These are phyloP conservation scores for Saguinus imperator DNA, from an alignment of 2,113 vertebrate genomes.

Conservation along the genomic window DNA sequence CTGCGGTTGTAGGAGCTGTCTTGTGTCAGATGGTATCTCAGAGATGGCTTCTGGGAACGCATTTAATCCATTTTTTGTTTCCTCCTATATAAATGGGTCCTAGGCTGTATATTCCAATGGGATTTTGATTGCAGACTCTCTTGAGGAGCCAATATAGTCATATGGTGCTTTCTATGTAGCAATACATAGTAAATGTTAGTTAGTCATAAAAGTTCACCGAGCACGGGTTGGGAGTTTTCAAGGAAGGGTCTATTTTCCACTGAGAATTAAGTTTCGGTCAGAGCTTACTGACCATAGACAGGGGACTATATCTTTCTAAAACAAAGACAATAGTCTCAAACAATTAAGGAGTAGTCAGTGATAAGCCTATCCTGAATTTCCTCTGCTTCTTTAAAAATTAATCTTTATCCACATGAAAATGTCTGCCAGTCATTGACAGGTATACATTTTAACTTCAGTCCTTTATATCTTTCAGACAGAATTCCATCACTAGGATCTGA, in stretches of 20 bases:
- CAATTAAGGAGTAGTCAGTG: not conserved
- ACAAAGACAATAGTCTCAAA: not conserved
- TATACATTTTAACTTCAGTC: not conserved
- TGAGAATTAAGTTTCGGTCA: constrained; percentile 19
- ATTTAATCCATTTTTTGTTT: constrained; percentile 53
- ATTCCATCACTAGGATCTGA: not conserved
- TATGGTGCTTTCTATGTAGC: constrained; percentile 33
- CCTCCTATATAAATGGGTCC: not conserved
- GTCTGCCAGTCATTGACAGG: not conserved
- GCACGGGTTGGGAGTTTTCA: not conserved
- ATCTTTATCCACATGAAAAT: constrained; percentile 15
- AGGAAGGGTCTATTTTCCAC: not conserved
- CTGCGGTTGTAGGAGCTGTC: constrained; percentile 20
- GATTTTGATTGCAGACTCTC: constrained; percentile 50
- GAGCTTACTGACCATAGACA: not conserved
- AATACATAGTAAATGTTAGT: constrained; percentile 36
- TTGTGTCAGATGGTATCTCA: constrained; percentile 23
- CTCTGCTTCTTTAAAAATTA: constrained; percentile 21
- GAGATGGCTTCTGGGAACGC: constrained; percentile 39
- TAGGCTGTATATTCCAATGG: constrained; percentile 35
- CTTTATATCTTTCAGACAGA: not conserved
- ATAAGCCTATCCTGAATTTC: not conserved
- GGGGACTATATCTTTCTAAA: not conserved
- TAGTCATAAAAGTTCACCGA: constrained; percentile 41
- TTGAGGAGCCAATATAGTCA: constrained; percentile 20